Evolutionary conservation across 2,113 vertebrate genomes (phyloP).

Genomic region (Steatornis caripensis): DNA sequence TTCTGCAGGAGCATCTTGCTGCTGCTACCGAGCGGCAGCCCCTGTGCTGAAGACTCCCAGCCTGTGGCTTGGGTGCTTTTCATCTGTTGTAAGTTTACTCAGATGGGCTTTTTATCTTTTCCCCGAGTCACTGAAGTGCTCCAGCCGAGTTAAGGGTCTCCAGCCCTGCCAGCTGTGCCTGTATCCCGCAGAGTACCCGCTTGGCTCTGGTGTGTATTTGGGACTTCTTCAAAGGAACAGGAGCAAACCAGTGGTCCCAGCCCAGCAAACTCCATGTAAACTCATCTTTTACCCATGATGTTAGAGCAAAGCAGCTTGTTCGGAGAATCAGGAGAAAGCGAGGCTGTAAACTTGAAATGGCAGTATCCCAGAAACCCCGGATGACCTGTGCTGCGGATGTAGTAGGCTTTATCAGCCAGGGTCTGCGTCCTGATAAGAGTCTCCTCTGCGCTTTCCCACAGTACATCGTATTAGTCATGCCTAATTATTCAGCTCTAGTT

Average conservation of each 20-base stretch:
- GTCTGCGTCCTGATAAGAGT: not conserved
- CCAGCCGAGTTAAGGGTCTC: not conserved
- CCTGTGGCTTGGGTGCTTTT: not conserved
- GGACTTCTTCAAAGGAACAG: not conserved
- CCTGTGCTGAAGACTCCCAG: fast-evolving
- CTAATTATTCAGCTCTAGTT: not conserved
- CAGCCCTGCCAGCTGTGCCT: not conserved
- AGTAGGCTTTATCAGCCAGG: not conserved
- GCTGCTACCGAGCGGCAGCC: not conserved
- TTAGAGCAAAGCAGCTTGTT: not conserved
- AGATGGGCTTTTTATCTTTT: not conserved
- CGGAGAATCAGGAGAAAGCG: not conserved
- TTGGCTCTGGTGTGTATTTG: not conserved
- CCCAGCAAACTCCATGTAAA: fast-evolving
- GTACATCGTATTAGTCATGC: not conserved
- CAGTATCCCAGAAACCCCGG: not conserved
- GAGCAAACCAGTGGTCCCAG: not conserved
- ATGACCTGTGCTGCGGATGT: not conserved
- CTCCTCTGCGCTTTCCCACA: not conserved
- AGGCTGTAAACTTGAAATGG: not conserved
- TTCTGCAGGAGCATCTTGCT: not conserved
- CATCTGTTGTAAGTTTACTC: not conserved
- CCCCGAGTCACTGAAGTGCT: not conserved
- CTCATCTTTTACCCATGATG: not conserved
- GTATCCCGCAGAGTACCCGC: fast-evolving